A percentile compares a stretch with the other conserved stretches of the same genome.
Conservation (phyloP, 2,113 vertebrate species). For the Anoplopoma fimbria region DNA sequence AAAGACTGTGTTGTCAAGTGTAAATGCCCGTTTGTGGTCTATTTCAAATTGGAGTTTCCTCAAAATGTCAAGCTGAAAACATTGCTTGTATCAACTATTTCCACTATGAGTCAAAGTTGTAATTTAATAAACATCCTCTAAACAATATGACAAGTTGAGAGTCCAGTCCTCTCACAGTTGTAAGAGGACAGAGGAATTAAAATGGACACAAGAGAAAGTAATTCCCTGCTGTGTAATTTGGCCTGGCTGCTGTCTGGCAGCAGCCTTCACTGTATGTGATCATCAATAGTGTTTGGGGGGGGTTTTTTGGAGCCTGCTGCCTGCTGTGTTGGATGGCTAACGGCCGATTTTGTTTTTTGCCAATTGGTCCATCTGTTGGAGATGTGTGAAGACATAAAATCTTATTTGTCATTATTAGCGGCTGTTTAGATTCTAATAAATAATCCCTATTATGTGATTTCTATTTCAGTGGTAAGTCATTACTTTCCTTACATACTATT, state of each 20-base stretch:
- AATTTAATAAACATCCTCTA: background rate
- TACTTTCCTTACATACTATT: background rate
- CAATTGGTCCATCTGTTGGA: conserved; percentile 32
- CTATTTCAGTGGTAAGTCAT: background rate
- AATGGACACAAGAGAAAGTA: background rate
- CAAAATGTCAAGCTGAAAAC: conserved; percentile 26
- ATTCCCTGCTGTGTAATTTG: conserved; percentile 37
- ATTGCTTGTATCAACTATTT: background rate
- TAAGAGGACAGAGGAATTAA: background rate
- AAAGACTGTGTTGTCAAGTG: conserved; percentile 39
- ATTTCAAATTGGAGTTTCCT: conserved; percentile 1
- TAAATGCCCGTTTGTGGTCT: conserved; percentile 32
- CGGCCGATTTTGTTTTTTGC: background rate
- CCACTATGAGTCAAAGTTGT: background rate
- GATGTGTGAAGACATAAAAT: conserved; percentile 1
- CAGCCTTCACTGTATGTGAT: conserved; percentile 16
- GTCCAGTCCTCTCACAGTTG: background rate
- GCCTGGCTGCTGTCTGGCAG: conserved; percentile 20
- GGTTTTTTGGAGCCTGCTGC: too few species aligned
- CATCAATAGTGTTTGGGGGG: conserved; percentile 17
- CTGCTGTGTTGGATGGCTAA: conserved; percentile 25
- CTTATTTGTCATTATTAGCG: background rate
- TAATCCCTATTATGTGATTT: background rate
- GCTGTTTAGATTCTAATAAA: background rate
- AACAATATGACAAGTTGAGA: background rate